phyloP scores from a whole-genome alignment of 2,888 invertebrate species.

The Dione juno region DNA sequence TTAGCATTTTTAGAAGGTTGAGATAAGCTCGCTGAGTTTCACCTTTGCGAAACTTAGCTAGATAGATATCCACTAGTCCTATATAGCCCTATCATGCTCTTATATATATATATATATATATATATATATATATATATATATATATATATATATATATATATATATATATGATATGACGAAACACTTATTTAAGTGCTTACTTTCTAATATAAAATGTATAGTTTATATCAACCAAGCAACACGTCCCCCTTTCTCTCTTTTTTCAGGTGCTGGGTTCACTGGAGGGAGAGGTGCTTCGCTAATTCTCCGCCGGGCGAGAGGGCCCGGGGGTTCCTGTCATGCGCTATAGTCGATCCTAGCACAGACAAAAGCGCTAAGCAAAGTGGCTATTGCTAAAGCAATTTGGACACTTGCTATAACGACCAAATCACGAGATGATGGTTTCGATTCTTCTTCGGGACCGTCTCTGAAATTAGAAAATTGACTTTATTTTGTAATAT shows the following conservation, averaged over 20 bases:
- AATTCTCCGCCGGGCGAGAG: constrained; percentile 69
- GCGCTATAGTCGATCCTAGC: constrained; percentile 80
- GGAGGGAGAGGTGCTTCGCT: constrained; percentile 66
- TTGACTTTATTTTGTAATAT: not conserved
- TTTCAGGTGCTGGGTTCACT: constrained; percentile 59
- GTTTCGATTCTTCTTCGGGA: constrained; percentile 69
- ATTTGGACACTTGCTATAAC: constrained; percentile 81
- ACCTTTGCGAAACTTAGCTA: no score
- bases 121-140: not conserved
- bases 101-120: not conserved
- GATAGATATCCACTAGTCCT: no score
- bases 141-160: not conserved
- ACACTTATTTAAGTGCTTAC: not conserved
- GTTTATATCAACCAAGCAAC: constrained; percentile 85
- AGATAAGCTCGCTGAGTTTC: no score
- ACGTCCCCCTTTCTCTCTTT: constrained; percentile 77
- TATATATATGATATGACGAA: constrained; percentile 17
- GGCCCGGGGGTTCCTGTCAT: constrained; percentile 76
- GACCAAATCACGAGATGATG: constrained; percentile 72
- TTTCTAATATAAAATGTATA: not conserved
- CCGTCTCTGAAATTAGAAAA: constrained; percentile 63
- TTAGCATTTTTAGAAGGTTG: no score
- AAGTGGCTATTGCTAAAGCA: constrained; percentile 75
- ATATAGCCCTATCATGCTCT: no score
- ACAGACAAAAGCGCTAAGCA: constrained; percentile 79